Evolutionary conservation across 2,113 vertebrate species (phyloP).

Genomic region (Centropristis striata): DNA sequence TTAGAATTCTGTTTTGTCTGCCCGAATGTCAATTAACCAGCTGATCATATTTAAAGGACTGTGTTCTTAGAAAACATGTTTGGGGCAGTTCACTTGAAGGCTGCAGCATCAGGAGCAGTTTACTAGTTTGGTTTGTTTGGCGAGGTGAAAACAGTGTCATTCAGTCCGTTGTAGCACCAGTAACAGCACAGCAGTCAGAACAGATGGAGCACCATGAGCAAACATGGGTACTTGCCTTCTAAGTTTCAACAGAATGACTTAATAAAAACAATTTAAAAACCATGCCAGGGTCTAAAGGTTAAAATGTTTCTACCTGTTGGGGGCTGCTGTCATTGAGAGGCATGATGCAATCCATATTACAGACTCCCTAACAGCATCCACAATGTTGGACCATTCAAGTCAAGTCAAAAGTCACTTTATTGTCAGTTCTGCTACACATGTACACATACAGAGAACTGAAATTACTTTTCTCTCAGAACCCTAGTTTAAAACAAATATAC

Average conservation of each 20-base stretch:
- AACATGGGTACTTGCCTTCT: neutral
- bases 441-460: too few relatives aligned
- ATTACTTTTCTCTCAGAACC: too few relatives aligned
- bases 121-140: neutral
- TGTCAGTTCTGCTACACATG: too few relatives aligned
- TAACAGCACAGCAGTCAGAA: neutral
- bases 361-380: too few relatives aligned
- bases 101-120: too few relatives aligned
- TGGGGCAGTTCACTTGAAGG: neutral
- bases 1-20: slow-evolving; percentile 15
- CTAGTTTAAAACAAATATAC: too few relatives aligned
- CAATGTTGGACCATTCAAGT: too few relatives aligned
- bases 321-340: too few relatives aligned
- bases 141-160: neutral
- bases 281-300: too few relatives aligned
- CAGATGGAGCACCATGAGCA: neutral
- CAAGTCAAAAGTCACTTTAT: too few relatives aligned
- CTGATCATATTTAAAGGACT: neutral
- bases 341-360: too few relatives aligned
- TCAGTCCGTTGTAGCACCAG: neutral
- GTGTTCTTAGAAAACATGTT: neutral
- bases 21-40: slow-evolving; percentile 19
- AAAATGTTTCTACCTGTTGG: too few relatives aligned
- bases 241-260: neutral
- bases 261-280: neutral